Evolutionary conservation across 2,113 vertebrate genomes (phyloP).

Genomic region (Nothobranchius furzeri): DNA sequence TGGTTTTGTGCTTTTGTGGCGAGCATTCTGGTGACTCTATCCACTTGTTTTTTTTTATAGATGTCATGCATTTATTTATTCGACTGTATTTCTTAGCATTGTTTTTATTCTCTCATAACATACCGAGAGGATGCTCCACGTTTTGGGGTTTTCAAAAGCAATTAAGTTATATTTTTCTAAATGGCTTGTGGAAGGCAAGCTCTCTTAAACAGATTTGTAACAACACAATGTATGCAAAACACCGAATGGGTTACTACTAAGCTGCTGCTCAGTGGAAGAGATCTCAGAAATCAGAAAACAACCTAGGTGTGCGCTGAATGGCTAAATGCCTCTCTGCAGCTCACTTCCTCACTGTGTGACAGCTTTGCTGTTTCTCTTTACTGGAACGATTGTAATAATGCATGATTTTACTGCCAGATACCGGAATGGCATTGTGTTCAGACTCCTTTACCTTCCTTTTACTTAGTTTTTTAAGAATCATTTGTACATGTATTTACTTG

Average conservation of each 20-base stretch:
- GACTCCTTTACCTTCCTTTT: constrained; percentile 49
- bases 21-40: constrained; percentile 56
- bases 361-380: constrained; percentile 73
- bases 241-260: constrained; percentile 47
- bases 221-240: constrained; percentile 73
- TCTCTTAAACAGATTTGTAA: constrained; percentile 59
- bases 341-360: constrained; percentile 66
- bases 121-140: constrained; percentile 52
- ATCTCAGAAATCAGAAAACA: constrained; percentile 49
- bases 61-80: constrained; percentile 78
- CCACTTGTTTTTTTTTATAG: constrained; percentile 65
- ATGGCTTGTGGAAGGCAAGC: constrained; percentile 49
- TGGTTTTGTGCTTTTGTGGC: constrained; percentile 56
- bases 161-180: constrained; percentile 77
- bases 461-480: constrained; percentile 70
- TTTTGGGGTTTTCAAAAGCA: constrained; percentile 65
- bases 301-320: constrained; percentile 58
- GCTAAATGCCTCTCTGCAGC: constrained; percentile 51
- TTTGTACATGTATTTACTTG: constrained; percentile 81
- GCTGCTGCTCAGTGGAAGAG: constrained; percentile 51
- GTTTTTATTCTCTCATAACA: constrained; percentile 57
- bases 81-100: constrained; percentile 70
- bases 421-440: constrained; percentile 66
- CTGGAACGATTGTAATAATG: constrained; percentile 77
- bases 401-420: constrained; percentile 78